Evolutionary conservation across 2,888 invertebrate genomes (phyloP), one percentile per base, ranked within the genome.

Genomic region (Thymelicus acteon): DNA sequence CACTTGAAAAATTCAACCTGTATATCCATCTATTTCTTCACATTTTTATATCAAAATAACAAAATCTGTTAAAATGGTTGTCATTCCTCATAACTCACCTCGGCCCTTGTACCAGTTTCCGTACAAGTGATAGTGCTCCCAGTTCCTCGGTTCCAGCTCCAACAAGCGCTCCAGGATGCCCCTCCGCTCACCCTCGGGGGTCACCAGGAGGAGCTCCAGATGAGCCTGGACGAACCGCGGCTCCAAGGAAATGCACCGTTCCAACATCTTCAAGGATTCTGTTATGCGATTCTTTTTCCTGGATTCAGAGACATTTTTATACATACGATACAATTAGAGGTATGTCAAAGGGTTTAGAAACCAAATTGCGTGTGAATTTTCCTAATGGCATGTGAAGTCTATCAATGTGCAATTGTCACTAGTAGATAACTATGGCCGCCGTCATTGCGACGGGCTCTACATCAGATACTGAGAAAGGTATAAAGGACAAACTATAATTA

Each of bases 141-240:
- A 96, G 82, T 96, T 96, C 66, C 86, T 88, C 0, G 96, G 96
- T 78, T 96, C 96, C 66, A 97, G 86, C 48, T 94, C 92, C n/a
- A 96, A 91, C 31, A 96, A 95, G 82, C 95, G 95, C 75, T 95
- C 94, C 63, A 96, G 85, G 15, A 96, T 89, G 60, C 88, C 85
- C 12, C 95, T 95, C 62, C 95, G 95, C 60, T 94, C 94, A 3
- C 90, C 85, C 64, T 95, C 95, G 0, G 87, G 84, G 24, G 92
- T 94, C 58, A 95, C 87, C 65, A 95, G 93, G 4, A 96, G 94
- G 71, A 97, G 88, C 77, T 96, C 96, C 73, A 96, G 82, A 84
- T 96, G 96, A 0, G 96, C 96, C 54, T 95, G 95, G 0, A 95
- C 95, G 82, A 96, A 97, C 67, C 95, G 93, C 0, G 96, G 95